Percentiles rank a stretch among this genome's conserved stretches.
phyloP scores from a whole-genome alignment of 1,140 invertebrate species.

The Lordiphosa clarofinis region DNA sequence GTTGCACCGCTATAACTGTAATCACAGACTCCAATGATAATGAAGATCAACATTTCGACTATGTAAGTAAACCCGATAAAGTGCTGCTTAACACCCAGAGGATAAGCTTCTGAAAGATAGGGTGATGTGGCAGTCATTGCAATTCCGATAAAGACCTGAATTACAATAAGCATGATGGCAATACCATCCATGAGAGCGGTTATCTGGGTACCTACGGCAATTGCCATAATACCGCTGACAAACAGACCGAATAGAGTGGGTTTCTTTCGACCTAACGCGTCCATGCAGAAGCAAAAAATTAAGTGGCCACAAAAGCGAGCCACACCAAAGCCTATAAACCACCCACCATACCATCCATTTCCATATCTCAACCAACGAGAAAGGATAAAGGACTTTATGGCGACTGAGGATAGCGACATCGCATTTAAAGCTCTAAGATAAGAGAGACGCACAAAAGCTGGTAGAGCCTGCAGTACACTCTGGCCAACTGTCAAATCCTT shows the following conservation, averaged over 20 bases:
- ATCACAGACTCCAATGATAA: conserved; percentile 20
- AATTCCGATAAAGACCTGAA: conserved; percentile 34
- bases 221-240: conserved; percentile 10
- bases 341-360: too few species aligned
- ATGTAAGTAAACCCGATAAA: conserved; percentile 48
- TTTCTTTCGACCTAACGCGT: conserved; percentile 17
- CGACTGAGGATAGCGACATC: conserved; percentile 35
- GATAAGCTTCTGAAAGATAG: conserved; percentile 50
- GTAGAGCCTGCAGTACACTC: conserved; percentile 33
- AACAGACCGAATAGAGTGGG: conserved; percentile 32
- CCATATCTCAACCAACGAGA: too few species aligned
- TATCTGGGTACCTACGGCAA: conserved; percentile 25
- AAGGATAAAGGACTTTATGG: not conserved
- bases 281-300: not conserved
- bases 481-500: conserved; percentile 20
- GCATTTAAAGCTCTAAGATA: conserved; percentile 42
- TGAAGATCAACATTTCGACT: conserved; percentile 40
- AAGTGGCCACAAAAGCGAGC: conserved; percentile 20
- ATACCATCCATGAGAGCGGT: conserved; percentile 24
- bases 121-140: conserved; percentile 34
- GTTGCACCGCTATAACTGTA: not conserved
- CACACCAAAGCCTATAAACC: conserved; percentile 20
- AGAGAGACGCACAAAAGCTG: conserved; percentile 21
- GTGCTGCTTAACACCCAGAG: conserved; percentile 47
- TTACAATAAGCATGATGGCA: conserved; percentile 6